Percentiles rank a stretch among this genome's conserved stretches.
Evolutionary conservation across 1,140 invertebrate species (phyloP).

Genomic region (Parapsyche elsis): DNA sequence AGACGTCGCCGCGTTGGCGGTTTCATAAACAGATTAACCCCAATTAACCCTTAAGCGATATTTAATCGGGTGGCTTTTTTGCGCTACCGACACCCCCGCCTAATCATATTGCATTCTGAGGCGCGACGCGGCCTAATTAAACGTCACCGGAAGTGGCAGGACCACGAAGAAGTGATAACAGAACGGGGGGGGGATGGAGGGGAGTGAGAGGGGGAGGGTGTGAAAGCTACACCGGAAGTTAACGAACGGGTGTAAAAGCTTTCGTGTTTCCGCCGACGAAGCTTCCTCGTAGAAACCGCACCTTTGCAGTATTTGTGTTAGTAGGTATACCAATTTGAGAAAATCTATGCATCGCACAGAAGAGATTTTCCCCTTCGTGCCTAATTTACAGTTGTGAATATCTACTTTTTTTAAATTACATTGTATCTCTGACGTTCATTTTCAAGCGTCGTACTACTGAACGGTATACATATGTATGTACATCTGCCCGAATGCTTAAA

Average conservation of each 20-base stretch:
- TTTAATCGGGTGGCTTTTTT: conserved; percentile 17
- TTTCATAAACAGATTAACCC: not conserved
- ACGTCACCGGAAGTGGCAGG: conserved; percentile 26
- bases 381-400: no score
- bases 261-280: conserved; percentile 5
- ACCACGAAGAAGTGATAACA: not conserved
- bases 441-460: no score
- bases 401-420: no score
- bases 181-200: not conserved
- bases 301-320: no score
- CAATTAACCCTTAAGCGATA: conserved; percentile 27
- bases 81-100: not conserved
- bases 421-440: no score
- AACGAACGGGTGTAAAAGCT: not conserved
- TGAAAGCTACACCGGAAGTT: not conserved
- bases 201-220: not conserved
- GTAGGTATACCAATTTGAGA: no score
- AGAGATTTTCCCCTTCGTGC: no score
- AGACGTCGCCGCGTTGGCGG: no score
- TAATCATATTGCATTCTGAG: conserved; percentile 35
- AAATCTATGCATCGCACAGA: no score
- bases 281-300: not conserved
- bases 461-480: no score
- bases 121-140: conserved; percentile 25
- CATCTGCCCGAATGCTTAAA: no score